A percentile compares a stretch with the other conserved stretches of the same genome.
phyloP scores from a whole-genome alignment of 2,797 vertebrate species.

The Telmatherina bonti region DNA sequence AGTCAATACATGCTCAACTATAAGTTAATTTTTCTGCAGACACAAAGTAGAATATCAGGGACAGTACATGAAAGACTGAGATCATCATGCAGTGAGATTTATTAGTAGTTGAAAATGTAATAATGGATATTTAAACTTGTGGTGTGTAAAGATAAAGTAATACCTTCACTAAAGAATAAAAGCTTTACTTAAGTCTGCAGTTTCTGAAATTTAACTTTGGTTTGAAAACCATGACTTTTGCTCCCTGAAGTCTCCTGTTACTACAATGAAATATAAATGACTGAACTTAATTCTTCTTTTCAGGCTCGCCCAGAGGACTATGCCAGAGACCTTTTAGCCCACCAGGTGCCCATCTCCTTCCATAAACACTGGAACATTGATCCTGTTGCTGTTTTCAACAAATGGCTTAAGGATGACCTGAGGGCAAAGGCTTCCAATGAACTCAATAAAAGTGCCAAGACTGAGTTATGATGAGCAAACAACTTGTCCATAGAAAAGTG shows the following conservation, averaged over 20 bases:
- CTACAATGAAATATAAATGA: conserved; percentile 55
- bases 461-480: conserved; percentile 87
- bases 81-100: too few species aligned
- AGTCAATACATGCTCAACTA: too few species aligned
- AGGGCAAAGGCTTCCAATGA: conserved; percentile 51
- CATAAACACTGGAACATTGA: conserved; percentile 99
- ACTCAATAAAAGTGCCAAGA: conserved; percentile 74
- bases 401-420: conserved; percentile 86
- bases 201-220: background rate
- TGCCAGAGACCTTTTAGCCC: conserved; percentile 89
- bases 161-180: too few species aligned
- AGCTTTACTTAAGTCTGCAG: background rate
- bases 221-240: conserved; percentile 10
- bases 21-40: too few species aligned
- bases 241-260: conserved; percentile 32
- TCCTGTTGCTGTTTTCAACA: conserved; percentile 90
- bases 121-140: too few species aligned
- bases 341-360: conserved; percentile 96
- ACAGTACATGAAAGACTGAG: too few species aligned
- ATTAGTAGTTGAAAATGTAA: too few species aligned
- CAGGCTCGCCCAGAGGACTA: conserved; percentile 96
- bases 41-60: too few species aligned
- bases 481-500: conserved; percentile 15
- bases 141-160: too few species aligned
- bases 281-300: conserved; percentile 59